These are phyloP conservation scores for Drosophila anomelani DNA, from an alignment of 2,888 invertebrate species.

Conservation along the genomic window DNA sequence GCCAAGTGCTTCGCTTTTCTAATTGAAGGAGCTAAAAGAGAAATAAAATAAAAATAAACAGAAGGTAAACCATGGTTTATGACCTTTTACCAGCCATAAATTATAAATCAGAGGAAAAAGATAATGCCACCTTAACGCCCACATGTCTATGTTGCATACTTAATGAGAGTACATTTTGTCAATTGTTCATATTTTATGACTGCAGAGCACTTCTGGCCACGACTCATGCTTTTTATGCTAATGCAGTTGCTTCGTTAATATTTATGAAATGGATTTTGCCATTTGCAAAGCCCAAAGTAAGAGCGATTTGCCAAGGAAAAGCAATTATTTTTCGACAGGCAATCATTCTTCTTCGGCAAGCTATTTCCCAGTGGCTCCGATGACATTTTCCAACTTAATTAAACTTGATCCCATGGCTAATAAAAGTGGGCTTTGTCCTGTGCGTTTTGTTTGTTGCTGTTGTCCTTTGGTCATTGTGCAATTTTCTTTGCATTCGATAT, in stretches of 20 bases:
- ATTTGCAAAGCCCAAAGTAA: constrained; percentile 6
- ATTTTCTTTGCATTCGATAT: constrained; percentile 10
- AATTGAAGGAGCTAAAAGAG: background rate
- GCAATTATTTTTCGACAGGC: constrained; percentile 24
- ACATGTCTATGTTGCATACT: constrained; percentile 18
- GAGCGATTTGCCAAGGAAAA: constrained; percentile 11
- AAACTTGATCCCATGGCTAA: constrained; percentile 62
- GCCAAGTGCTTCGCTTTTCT: background rate
- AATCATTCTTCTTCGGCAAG: constrained; percentile 16
- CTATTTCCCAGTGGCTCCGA: constrained; percentile 33
- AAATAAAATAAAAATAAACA: constrained; percentile 7
- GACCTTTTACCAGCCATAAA: constrained; percentile 55
- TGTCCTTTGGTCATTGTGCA: constrained; percentile 1
- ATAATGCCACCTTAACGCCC: background rate
- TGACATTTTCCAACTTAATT: constrained; percentile 59
- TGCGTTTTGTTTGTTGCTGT: background rate
- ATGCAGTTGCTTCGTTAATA: constrained; percentile 28
- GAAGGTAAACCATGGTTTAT: constrained; percentile 4
- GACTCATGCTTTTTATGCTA: constrained; percentile 2
- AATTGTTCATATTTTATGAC: constrained; percentile 43
- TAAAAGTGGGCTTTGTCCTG: constrained; percentile 41
- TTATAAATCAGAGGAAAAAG: constrained; percentile 53
- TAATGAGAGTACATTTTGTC: constrained; percentile 33
- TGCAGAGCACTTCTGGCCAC: constrained; percentile 9
- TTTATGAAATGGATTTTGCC: constrained; percentile 18